Percentiles rank a stretch among this genome's conserved stretches.
Conservation (phyloP, 2,113 vertebrate genomes). For the Coptodon rendalli region DNA sequence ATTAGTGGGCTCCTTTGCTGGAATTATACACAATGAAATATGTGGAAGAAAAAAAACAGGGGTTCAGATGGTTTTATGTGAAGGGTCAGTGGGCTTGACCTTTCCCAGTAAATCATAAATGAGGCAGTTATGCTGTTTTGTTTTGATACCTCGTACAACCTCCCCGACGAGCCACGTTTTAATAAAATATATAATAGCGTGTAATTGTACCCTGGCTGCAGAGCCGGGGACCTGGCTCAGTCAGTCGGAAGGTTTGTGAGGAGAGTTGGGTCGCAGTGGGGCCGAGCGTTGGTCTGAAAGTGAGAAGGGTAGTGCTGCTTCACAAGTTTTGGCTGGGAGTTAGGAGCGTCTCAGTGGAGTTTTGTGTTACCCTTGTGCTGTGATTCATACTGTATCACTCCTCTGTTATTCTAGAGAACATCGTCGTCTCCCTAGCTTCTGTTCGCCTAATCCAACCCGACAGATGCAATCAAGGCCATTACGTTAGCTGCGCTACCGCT, state of each 20-base stretch:
- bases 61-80: constrained; percentile 6
- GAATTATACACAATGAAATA: constrained; percentile 11
- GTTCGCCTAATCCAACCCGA: constrained; percentile 30
- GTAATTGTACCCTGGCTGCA: constrained; percentile 39
- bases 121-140: constrained; percentile 35
- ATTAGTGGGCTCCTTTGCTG: not conserved
- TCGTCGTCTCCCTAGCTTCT: constrained; percentile 12
- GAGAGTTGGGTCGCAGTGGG: not conserved
- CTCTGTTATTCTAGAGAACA: constrained; percentile 25
- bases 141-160: not conserved
- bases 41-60: not conserved
- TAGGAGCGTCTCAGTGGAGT: constrained; percentile 24
- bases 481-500: constrained; percentile 17
- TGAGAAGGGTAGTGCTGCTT: constrained; percentile 2
- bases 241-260: not conserved
- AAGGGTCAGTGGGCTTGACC: constrained; percentile 19
- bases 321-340: constrained; percentile 20
- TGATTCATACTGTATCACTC: constrained; percentile 38
- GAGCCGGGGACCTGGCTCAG: constrained; percentile 1
- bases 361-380: constrained; percentile 30
- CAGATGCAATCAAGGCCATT: constrained; percentile 46
- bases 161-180: not conserved
- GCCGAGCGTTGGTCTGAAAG: not conserved
- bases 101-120: constrained; percentile 43
- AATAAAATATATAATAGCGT: constrained; percentile 43